Evolutionary conservation across 2,797 vertebrate species (phyloP), one percentile per base, ranked within the genome.

Genomic region (Lycodopsis pacificus): DNA sequence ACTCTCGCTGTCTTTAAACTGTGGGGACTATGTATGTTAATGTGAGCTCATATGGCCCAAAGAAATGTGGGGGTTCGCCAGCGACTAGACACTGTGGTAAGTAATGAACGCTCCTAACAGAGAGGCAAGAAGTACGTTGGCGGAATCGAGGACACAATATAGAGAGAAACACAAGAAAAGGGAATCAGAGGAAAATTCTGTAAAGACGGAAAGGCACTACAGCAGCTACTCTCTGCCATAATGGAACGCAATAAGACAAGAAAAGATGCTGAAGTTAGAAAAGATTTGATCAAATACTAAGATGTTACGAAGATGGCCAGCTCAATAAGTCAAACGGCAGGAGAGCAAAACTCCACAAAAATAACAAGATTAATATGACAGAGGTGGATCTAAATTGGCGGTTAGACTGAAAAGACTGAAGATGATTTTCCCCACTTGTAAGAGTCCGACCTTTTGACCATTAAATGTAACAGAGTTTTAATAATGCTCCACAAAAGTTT

Each of bases 1-100:
- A 80, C 85, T 77, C 67, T 84, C 84, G 79, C 91, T 93, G 82
- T 90, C 75, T 87, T 87, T 84, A 87, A 89, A 89, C 77, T 80
- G 68, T 7, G 22, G 69, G 75, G 80, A 87, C 78, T 79, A 54
- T 76, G 83, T 89, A 84, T 86, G 71, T 73, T 91, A 88, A 88
- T 84, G 48, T 73, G 57, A 85, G 77, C 80, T 73, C 80, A 81
- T 25, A 73, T 68, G 66, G 65, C 54, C 19, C 65, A 70, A 62
- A 48, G 42, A 85, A 74, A 85, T 59, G n/a, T 44, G 36, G 6
- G 8, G n/a, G 42, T 80, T 82, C 83, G 59, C 42, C 48, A 17
- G 70, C 5, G 42, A 48, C 53, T 6, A 72, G 65, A 78, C 57
- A 61, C 48, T 59, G 42, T 63, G 53, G 73, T 27, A 42, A 72